Base-by-base conservation (phyloP, 2,113 vertebrate genomes). In the Toxotes jaculatrix region DNA sequence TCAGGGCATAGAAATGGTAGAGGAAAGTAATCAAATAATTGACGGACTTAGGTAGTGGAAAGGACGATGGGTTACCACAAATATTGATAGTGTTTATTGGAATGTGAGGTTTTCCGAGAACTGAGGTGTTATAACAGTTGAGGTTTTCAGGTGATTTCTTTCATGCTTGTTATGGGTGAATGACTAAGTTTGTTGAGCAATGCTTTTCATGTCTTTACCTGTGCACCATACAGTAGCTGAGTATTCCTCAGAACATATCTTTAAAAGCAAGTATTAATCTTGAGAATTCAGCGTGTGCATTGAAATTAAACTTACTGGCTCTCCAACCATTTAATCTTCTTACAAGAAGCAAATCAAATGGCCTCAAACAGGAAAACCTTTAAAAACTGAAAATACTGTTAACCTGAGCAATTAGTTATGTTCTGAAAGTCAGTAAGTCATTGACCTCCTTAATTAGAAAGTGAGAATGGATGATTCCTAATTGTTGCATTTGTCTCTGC, bases 401-500 rank as follows among this genome's bases (percentile, higher is more conserved):
- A 82, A 80, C 12, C n/a, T 53, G 31, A 79, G 43, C 62, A 60
- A 72, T 82, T 61, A 40, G 51, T 76, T 70, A 61, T 75, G n/a
- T 51, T 74, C 19, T 82, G 32, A 83, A 85, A 80, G 71, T 75
- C 79, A 77, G 73, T 79, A 80, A 87, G 61, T 79, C 63, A 47
- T 14, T 70, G 47, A 55, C 57, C 38, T 77, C 13, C 32, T 47
- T 88, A 80, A 89, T 85, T 78, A 68, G 31, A 82, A 86, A 77
- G 79, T 78, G 71, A 69, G 59, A 74, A 84, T 83, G 67, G 82
- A 88, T 83, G 59, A 82, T 38, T 65, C 62, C 70, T 78, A 75
- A 89, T 86, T 74, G 70, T 56, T 82, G 14, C 12, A 79, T 88
- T 84, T 74, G 77, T 85, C 73, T 86, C 43, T 51, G 27, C 43